Evolutionary conservation across 2,888 invertebrate genomes (phyloP).

Genomic region (Temnothorax unifasciatus): DNA sequence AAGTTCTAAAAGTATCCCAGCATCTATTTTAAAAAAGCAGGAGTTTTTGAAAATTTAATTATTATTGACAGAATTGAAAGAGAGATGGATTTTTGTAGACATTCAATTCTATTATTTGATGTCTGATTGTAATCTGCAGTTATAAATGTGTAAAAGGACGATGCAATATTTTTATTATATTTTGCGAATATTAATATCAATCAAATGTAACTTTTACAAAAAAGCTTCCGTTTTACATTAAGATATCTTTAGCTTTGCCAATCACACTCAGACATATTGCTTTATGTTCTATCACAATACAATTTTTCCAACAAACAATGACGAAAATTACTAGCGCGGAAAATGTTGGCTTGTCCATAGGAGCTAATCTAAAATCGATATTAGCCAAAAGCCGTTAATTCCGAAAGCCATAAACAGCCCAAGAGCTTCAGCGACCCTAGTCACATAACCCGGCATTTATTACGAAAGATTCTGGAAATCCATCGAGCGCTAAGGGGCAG

Average conservation of each 20-base stretch:
- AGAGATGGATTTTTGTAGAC: neutral
- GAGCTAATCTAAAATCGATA: conserved; percentile 72
- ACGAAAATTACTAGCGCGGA: neutral
- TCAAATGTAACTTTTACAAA: neutral
- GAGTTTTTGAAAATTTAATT: neutral
- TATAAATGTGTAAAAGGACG: neutral
- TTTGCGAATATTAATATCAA: neutral
- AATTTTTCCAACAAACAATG: conserved; percentile 5
- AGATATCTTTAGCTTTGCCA: neutral
- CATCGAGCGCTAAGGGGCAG: conserved; percentile 76
- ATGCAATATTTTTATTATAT: neutral
- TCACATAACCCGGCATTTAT: conserved; percentile 78
- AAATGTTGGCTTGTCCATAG: conserved; percentile 41
- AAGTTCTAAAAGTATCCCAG: neutral
- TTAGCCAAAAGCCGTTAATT: conserved; percentile 71
- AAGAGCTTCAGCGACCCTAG: conserved; percentile 62
- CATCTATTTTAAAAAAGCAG: neutral
- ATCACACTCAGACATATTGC: neutral
- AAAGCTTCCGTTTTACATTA: neutral
- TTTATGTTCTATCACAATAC: neutral
- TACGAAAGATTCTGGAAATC: conserved; percentile 81
- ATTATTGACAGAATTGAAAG: neutral
- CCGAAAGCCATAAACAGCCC: conserved; percentile 67
- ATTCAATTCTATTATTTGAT: neutral
- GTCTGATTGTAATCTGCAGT: neutral